Base-by-base conservation (phyloP, 2,888 invertebrate species). In the Theretra japonica region DNA sequence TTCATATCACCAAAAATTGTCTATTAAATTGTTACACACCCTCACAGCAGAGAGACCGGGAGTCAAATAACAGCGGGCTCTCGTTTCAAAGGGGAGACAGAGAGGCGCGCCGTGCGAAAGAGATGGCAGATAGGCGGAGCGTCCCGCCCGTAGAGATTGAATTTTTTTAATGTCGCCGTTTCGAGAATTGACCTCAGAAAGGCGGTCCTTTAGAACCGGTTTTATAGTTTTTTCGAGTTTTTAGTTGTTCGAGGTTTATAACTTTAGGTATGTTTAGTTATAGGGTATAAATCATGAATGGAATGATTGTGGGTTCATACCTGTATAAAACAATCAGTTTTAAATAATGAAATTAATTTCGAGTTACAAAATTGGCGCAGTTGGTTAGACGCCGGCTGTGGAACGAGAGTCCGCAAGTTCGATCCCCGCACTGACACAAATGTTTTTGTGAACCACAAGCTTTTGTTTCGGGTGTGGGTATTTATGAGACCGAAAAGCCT, bases 21-120 rank as follows among this genome's bases (percentile, higher is more conserved):
- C 65, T 65, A 65, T 65, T 65, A 65, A 48, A 62, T 30, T 17
- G 17, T 33, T 72, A 71, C 70, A 91, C 94, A 90, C 92, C 93
- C 91, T 92, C 88, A 75, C 89, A 73, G 77, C 58, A 62, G 76
- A 86, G 80, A 80, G 86, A 79, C 83, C 78, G 73, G 83, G 91
- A 86, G 83, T 94, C 93, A 90, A 90, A 93, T 94, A 90, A 94
- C 93, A 92, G 48, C 23, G 23, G 65, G 84, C 79, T 87, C 84
- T 80, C 84, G 83, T 92, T 92, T 91, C 92, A 88, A 86, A 86
- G 86, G 79, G 75, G 70, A 77, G 87, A 90, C 75, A 70, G 84
- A 81, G 88, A 88, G 72, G 77, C 76, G 50, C 28, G 25, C 70
- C 68, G 83, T 76, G 81, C 62, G 87, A 89, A 56, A 62, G 83